These are phyloP conservation scores for Leptinotarsa rubiginosa DNA, from an alignment of 2,888 invertebrate genomes.

Conservation along the genomic window DNA sequence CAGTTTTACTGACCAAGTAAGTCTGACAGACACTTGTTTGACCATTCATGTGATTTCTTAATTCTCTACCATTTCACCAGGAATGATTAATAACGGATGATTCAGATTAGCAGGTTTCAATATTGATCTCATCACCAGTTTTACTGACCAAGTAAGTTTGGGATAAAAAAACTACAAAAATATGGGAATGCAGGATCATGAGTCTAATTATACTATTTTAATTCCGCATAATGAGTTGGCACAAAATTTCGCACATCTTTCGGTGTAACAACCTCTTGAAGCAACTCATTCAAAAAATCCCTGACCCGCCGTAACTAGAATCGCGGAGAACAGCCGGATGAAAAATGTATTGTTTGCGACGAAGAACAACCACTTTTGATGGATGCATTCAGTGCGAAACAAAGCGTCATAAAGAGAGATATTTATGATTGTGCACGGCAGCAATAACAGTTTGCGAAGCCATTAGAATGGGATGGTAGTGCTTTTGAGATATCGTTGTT, in stretches of 20 bases:
- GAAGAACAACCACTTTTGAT: conserved; percentile 26
- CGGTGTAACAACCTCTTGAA: conserved; percentile 10
- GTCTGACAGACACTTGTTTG: too few species aligned
- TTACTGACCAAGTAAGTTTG: too few species aligned
- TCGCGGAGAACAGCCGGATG: neutral
- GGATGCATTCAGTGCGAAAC: conserved; percentile 31
- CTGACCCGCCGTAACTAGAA: conserved; percentile 11
- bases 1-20: too few species aligned
- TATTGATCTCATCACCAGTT: too few species aligned
- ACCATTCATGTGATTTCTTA: too few species aligned
- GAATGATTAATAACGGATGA: too few species aligned
- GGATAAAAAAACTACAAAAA: too few species aligned
- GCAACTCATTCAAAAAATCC: conserved; percentile 1
- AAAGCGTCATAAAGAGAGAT: conserved; percentile 39
- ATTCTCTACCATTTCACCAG: too few species aligned
- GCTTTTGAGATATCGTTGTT: conserved; percentile 8
- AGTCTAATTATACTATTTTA: too few species aligned
- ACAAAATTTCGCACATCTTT: neutral
- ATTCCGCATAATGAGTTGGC: neutral
- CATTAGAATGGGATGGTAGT: conserved; percentile 24
- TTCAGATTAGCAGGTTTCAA: too few species aligned
- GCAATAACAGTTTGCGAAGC: conserved; percentile 26
- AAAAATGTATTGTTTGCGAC: conserved; percentile 30
- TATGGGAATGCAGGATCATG: too few species aligned
- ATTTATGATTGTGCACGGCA: conserved; percentile 32